Evolutionary conservation across 2,888 invertebrate species (phyloP), one percentile per base, ranked within the genome.

Genomic region (Lycia hirtaria): DNA sequence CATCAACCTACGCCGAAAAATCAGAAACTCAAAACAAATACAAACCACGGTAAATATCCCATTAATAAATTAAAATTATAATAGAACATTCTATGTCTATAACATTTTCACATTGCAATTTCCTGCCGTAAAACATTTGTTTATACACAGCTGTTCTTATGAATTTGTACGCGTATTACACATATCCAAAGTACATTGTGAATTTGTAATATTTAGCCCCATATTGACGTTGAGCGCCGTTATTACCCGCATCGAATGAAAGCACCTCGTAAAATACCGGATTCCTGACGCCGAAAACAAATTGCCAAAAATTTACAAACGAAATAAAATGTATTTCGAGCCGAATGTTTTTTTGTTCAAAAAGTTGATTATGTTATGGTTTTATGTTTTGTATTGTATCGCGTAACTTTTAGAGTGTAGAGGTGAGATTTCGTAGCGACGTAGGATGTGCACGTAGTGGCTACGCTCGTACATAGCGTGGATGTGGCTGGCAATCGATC

Each of bases 251-350:
- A 15, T 37, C 30, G 12, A 20, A 28, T 33, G 43, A 47, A 54
- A 54, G 47, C 54, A 40, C 54, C 37, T 44, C 56, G 49, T 56
- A 50, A 56, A 56, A 37, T 37, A 22, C 22, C 30, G 44, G 22
- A 32, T 43, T 49, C 30, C 43, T 43, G 48, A 20, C 43, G 41
- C 35, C 48, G 5, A 47, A 40, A 55, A 55, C 55, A 49, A 55
- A 49, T 48, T 48, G 10, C 30, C 47, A 26, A 35, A 35, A 33
- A 40, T 28, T 19, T 44, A 30, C 43, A 20, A n/a, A 20, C 12
- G 32, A 32, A 17, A 41, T 15, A 40, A 20, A 32, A 40, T 38
- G 28, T 30, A 20, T 15, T 50, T 41, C 6, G 20, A 35, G 35
- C 24, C 51, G 7, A 51, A n/a, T n/a, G n/a, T 41, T n/a, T 24